phyloP scores from a whole-genome alignment of 2,113 vertebrate species.

The Capra hircus region DNA sequence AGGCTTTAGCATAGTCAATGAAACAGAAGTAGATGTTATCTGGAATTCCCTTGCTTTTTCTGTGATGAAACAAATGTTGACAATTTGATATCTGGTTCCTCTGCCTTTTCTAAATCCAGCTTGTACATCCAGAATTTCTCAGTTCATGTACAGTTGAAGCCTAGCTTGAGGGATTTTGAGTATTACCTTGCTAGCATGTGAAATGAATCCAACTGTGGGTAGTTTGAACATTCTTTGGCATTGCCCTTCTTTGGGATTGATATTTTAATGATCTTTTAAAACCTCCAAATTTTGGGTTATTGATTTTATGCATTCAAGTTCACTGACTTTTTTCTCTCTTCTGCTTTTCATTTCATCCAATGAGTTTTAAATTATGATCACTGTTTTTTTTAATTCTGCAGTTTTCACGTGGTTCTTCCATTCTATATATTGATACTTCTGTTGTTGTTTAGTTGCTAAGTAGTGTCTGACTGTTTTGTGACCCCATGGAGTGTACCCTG shows the following conservation, averaged over 20 bases:
- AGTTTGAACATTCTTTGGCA: background rate
- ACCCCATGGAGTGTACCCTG: background rate
- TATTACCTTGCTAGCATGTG: background rate
- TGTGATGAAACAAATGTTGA: background rate
- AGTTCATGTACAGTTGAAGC: background rate
- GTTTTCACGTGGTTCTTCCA: background rate
- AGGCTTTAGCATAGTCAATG: background rate
- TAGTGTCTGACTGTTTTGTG: background rate
- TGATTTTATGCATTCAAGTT: background rate
- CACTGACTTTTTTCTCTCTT: background rate
- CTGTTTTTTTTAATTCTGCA: background rate
- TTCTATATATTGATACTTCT: background rate
- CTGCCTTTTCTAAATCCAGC: background rate
- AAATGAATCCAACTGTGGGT: background rate
- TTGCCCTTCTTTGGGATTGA: background rate
- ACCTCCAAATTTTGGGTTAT: background rate
- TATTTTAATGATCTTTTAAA: background rate
- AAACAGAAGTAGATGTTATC: background rate
- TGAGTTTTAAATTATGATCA: background rate
- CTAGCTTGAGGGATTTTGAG: background rate
- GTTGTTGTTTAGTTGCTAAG: background rate
- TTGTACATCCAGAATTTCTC: background rate
- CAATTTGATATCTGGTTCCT: background rate
- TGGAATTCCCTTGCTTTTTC: background rate
- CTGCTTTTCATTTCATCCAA: background rate